Evolutionary conservation across 2,888 invertebrate genomes (phyloP).

Genomic region (Sphaeridia pumilis): DNA sequence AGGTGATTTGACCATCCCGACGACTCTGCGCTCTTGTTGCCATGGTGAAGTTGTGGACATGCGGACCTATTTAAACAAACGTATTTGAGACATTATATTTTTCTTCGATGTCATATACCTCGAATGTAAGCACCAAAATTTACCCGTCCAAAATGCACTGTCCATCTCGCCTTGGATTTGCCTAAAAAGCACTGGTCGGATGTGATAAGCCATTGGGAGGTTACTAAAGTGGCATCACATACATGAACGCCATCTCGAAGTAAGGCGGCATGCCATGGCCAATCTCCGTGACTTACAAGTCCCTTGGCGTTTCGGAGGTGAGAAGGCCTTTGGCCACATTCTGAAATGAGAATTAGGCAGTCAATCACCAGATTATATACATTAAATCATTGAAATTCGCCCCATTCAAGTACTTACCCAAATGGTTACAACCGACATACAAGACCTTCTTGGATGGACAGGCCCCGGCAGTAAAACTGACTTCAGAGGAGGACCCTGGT

Average conservation of each 20-base stretch:
- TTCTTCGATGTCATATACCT: too few species aligned
- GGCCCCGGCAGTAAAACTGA: conserved; percentile 63
- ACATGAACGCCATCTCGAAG: conserved; percentile 73
- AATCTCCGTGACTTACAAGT: conserved; percentile 42
- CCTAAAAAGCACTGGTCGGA: conserved; percentile 75
- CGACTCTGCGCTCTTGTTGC: conserved; percentile 58
- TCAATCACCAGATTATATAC: too few species aligned
- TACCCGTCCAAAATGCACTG: conserved; percentile 32
- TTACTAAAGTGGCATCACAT: conserved; percentile 74
- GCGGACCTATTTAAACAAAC: conserved; percentile 49
- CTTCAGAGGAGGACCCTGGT: conserved; percentile 60
- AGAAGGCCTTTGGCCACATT: conserved; percentile 56
- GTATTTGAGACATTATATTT: too few species aligned
- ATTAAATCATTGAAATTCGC: conserved; percentile 2
- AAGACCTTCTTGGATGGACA: conserved; percentile 67
- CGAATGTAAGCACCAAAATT: too few species aligned
- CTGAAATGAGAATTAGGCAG: too few species aligned
- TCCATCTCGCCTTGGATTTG: conserved; percentile 38
- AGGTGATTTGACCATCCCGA: conserved; percentile 81
- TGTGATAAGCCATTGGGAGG: conserved; percentile 70
- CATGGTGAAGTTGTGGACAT: conserved; percentile 69
- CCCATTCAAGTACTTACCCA: conserved; percentile 47
- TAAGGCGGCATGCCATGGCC: conserved; percentile 81
- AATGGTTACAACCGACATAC: conserved; percentile 62
- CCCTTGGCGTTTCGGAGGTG: conserved; percentile 43